Evolutionary conservation across 2,797 vertebrate species (phyloP).

Genomic region (Craterocephalus amniculus): DNA sequence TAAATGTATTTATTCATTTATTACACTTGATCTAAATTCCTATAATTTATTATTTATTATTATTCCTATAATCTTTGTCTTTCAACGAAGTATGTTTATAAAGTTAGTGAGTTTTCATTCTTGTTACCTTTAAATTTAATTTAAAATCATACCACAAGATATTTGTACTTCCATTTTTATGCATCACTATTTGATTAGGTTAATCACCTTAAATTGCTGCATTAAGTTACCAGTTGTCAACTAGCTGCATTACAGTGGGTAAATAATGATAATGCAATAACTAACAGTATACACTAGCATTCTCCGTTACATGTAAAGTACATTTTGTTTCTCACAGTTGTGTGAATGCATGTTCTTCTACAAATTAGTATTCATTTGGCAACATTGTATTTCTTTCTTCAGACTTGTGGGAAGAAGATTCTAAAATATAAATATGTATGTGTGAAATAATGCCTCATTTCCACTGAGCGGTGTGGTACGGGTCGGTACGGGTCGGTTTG

Average conservation of each 20-base stretch:
- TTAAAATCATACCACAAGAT: neutral
- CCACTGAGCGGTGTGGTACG: too few relatives aligned
- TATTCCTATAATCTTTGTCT: too few relatives aligned
- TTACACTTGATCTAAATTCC: constrained; percentile 6
- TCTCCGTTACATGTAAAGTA: neutral
- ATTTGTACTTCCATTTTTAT: neutral
- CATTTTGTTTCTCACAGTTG: neutral
- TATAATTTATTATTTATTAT: too few relatives aligned
- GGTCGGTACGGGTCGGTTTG: too few relatives aligned
- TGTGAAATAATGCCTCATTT: too few relatives aligned
- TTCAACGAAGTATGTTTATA: neutral
- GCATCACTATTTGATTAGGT: neutral
- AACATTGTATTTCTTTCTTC: neutral
- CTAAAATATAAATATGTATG: neutral
- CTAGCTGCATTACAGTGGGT: neutral
- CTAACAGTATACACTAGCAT: neutral
- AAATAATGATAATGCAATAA: neutral
- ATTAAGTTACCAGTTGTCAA: neutral
- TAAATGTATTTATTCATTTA: neutral
- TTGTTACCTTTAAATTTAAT: neutral
- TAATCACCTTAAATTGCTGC: neutral
- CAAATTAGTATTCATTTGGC: neutral
- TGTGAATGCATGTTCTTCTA: too few relatives aligned
- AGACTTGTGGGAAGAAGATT: neutral
- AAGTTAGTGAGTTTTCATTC: neutral